Conservation (phyloP, 1,140 invertebrate genomes). For the Drosophila lowei region DNA sequence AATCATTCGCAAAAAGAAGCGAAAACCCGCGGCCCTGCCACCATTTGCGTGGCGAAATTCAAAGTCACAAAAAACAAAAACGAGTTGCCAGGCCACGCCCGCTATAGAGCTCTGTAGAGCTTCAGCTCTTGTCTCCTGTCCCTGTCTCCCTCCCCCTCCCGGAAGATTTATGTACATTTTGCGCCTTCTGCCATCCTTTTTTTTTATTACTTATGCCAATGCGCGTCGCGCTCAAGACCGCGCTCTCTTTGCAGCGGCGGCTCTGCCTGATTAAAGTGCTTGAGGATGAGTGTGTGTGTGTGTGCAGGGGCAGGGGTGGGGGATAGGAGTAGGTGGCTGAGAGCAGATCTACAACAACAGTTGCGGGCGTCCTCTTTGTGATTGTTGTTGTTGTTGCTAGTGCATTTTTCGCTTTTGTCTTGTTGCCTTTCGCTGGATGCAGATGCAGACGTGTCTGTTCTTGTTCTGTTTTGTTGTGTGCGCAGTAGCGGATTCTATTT, state of each 20-base stretch:
- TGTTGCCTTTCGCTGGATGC: slow-evolving; percentile 47
- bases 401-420: slow-evolving; percentile 71
- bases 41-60: slow-evolving; percentile 76
- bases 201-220: too few relatives aligned
- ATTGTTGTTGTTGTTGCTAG: slow-evolving; percentile 34
- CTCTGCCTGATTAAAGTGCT: slow-evolving; percentile 51
- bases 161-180: slow-evolving; percentile 60
- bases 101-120: slow-evolving; percentile 18
- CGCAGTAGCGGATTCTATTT: too few relatives aligned
- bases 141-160: slow-evolving; percentile 3
- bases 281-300: slow-evolving; percentile 16
- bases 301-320: slow-evolving; percentile 2
- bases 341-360: slow-evolving; percentile 10
- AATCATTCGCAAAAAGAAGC: slow-evolving; percentile 47
- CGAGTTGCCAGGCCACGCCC: slow-evolving; percentile 57
- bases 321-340: background rate
- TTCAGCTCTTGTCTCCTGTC: slow-evolving; percentile 10
- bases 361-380: slow-evolving; percentile 20
- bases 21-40: slow-evolving; percentile 42
- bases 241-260: slow-evolving; percentile 27
- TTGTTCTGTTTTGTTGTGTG: background rate
- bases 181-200: background rate
- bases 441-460: slow-evolving; percentile 19
- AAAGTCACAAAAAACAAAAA: slow-evolving; percentile 49
- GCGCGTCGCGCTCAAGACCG: background rate